phyloP scores from a whole-genome alignment of 2,888 invertebrate genomes.

The Phorcus lineatus region DNA sequence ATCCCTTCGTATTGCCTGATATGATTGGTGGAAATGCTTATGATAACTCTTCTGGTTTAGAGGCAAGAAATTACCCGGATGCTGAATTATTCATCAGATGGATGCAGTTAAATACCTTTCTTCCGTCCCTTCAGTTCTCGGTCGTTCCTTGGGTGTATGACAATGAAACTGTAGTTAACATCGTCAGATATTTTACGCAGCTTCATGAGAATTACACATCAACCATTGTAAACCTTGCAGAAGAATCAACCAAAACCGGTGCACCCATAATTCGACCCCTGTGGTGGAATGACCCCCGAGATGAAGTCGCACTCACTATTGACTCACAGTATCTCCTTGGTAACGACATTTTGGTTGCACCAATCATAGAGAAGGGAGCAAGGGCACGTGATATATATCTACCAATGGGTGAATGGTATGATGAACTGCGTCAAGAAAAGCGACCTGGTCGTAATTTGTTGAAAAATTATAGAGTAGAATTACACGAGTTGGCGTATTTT shows the following conservation, averaged over 20 bases:
- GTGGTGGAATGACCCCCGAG: slow-evolving; percentile 90
- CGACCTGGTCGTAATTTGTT: slow-evolving; percentile 53
- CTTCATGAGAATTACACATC: slow-evolving; percentile 58
- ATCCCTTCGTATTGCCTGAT: slow-evolving; percentile 92
- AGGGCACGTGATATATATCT: slow-evolving; percentile 66
- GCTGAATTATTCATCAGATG: slow-evolving; percentile 83
- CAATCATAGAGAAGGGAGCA: slow-evolving; percentile 67
- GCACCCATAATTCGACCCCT: slow-evolving; percentile 93
- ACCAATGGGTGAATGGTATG: slow-evolving; percentile 57
- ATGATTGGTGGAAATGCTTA: slow-evolving; percentile 79
- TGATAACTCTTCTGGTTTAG: slow-evolving; percentile 34
- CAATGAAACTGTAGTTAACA: slow-evolving; percentile 50
- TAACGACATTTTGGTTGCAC: slow-evolving; percentile 70
- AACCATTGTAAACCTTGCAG: slow-evolving; percentile 57
- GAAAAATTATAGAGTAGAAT: slow-evolving; percentile 43
- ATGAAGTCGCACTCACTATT: slow-evolving; percentile 85
- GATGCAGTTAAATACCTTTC: slow-evolving; percentile 90
- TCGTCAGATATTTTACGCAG: slow-evolving; percentile 49
- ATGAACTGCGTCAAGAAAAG: slow-evolving; percentile 36
- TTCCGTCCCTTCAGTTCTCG: slow-evolving; percentile 93
- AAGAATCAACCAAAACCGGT: slow-evolving; percentile 56
- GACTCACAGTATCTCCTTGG: slow-evolving; percentile 80
- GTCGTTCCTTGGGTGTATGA: slow-evolving; percentile 76
- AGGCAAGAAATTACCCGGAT: slow-evolving; percentile 48
- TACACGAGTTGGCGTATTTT: slow-evolving; percentile 61